Evolutionary conservation across 2,797 vertebrate species (phyloP).

Genomic region (Chloroceryle amazona): DNA sequence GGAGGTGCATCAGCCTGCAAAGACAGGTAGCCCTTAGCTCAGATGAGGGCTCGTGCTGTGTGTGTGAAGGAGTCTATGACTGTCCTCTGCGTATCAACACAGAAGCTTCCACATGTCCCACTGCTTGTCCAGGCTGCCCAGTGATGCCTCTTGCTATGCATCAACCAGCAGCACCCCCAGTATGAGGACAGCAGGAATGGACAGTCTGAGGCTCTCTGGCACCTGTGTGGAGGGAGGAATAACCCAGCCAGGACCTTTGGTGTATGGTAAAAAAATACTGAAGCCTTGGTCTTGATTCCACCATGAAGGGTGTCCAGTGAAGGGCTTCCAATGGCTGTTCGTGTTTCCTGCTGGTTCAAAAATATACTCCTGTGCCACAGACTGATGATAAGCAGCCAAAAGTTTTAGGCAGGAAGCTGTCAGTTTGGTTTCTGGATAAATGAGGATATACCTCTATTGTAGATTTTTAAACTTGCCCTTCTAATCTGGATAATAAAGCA

Average conservation of each 20-base stretch:
- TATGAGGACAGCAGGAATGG: not conserved
- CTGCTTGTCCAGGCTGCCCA: not conserved
- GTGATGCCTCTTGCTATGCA: rapidly evolving
- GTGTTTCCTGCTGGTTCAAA: not conserved
- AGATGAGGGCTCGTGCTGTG: not conserved
- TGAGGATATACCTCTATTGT: not conserved
- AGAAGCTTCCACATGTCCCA: rapidly evolving
- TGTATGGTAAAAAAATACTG: not conserved
- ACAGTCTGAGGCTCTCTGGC: not conserved
- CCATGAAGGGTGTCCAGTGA: rapidly evolving
- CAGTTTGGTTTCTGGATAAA: not conserved
- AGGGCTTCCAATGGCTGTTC: rapidly evolving
- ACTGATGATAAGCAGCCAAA: not conserved
- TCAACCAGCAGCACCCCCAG: not conserved
- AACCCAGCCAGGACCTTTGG: not conserved
- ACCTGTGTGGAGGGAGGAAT: not conserved
- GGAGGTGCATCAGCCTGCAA: not conserved
- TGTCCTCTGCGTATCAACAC: not conserved
- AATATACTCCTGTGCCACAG: not conserved
- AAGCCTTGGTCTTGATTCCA: not conserved
- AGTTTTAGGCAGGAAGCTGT: not conserved
- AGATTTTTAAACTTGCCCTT: not conserved
- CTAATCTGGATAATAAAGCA: not conserved
- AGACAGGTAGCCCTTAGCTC: not conserved
- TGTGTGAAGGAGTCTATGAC: not conserved